These are phyloP conservation scores for Cryptotis parvus DNA, from an alignment of 2,113 vertebrate species.

Conservation along the genomic window DNA sequence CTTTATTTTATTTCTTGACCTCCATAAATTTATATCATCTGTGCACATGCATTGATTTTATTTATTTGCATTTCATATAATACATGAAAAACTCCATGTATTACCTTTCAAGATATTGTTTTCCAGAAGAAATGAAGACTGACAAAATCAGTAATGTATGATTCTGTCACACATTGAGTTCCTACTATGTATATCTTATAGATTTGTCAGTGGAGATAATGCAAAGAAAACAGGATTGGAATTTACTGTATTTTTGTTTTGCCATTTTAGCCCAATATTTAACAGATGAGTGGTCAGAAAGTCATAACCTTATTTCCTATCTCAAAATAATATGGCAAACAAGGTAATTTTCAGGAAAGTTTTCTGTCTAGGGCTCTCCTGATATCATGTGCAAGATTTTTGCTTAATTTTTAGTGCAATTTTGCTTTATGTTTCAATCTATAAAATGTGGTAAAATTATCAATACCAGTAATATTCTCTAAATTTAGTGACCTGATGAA, in stretches of 20 bases:
- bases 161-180: background rate
- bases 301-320: background rate
- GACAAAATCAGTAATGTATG: background rate
- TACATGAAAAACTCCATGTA: background rate
- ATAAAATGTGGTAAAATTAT: background rate
- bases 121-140: background rate
- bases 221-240: background rate
- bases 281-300: background rate
- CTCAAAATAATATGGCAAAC: background rate
- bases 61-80: background rate
- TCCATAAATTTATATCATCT: conserved; percentile 74
- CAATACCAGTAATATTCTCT: background rate
- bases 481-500: background rate
- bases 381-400: background rate
- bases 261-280: background rate
- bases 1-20: conserved; percentile 75
- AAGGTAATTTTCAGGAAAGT: background rate
- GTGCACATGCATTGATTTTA: conserved; percentile 48
- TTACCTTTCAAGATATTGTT: background rate
- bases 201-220: background rate
- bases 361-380: background rate
- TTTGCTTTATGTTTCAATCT: conserved; percentile 22
- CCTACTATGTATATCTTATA: background rate
- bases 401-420: conserved; percentile 35
- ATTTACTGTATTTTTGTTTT: background rate